phyloP scores from a whole-genome alignment of 2,113 vertebrate genomes.

The Macquaria australasica region DNA sequence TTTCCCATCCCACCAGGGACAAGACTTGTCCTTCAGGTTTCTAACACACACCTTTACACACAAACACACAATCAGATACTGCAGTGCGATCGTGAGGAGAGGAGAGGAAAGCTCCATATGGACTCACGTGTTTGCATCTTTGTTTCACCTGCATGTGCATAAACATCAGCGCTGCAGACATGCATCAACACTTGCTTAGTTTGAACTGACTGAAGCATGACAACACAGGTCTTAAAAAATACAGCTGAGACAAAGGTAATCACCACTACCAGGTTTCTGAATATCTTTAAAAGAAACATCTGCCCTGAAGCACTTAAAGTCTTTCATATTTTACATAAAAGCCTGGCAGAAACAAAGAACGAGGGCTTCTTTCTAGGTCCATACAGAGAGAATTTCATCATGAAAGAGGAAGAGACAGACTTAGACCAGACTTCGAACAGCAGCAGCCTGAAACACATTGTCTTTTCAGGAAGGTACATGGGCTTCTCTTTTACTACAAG shows the following conservation, averaged over 20 bases:
- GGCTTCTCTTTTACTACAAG: not conserved
- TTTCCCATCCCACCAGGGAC: conserved; percentile 39
- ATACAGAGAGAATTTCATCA: conserved; percentile 14
- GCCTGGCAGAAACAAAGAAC: conserved; percentile 41
- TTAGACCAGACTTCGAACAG: conserved; percentile 11
- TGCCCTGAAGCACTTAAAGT: conserved; percentile 36
- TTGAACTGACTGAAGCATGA: conserved; percentile 32
- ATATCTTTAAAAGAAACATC: conserved; percentile 45
- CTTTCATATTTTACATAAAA: conserved; percentile 55
- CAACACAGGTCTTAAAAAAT: conserved; percentile 14
- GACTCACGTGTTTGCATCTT: not conserved
- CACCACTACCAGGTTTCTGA: conserved; percentile 27
- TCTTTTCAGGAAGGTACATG: not conserved
- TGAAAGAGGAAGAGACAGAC: conserved; percentile 22
- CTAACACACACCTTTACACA: not conserved
- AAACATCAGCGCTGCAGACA: conserved; percentile 4
- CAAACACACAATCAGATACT: not conserved
- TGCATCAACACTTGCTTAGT: conserved; percentile 3
- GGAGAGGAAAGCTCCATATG: not conserved
- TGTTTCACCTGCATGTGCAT: conserved; percentile 8
- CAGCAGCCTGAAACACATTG: conserved; percentile 15
- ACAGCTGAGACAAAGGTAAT: conserved; percentile 42
- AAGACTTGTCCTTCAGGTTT: conserved; percentile 42
- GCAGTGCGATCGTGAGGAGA: not conserved
- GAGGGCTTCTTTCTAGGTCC: conserved; percentile 9